Percentiles rank a stretch among this genome's conserved stretches.
phyloP scores from a whole-genome alignment of 2,888 invertebrate genomes.

The Ichneumoninae sp. region DNA sequence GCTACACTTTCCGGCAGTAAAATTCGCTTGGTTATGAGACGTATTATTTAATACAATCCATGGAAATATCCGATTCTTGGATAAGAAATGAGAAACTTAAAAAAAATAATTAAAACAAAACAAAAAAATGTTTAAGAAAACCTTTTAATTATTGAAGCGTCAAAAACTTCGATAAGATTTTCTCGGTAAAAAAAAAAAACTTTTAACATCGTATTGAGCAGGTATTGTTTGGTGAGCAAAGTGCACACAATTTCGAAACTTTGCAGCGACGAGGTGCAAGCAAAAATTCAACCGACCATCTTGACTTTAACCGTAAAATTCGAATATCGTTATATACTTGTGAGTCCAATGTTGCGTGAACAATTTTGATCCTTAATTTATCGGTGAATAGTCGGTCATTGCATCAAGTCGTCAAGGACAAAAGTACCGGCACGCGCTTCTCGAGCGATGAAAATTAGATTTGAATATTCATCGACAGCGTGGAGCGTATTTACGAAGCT shows the following conservation, averaged over 20 bases:
- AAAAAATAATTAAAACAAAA: background rate
- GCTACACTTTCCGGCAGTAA: slow-evolving; percentile 28
- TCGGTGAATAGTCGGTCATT: background rate
- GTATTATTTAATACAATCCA: slow-evolving; percentile 38
- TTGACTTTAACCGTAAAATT: background rate
- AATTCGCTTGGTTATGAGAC: slow-evolving; percentile 20
- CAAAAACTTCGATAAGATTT: background rate
- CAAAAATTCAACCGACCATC: background rate
- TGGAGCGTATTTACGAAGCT: slow-evolving; percentile 6
- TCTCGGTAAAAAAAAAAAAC: too few species aligned
- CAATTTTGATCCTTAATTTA: background rate
- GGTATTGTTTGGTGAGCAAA: background rate
- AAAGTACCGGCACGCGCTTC: slow-evolving; percentile 1
- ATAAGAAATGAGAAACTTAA: slow-evolving; percentile 16
- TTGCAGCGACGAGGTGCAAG: background rate
- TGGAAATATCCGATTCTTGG: slow-evolving; percentile 31
- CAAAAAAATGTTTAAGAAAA: too few species aligned
- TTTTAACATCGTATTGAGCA: too few species aligned
- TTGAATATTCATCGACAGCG: slow-evolving; percentile 56
- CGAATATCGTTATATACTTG: background rate
- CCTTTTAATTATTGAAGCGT: background rate
- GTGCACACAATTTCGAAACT: background rate
- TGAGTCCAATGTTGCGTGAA: background rate
- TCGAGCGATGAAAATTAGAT: slow-evolving; percentile 19
- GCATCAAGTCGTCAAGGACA: background rate